Evolutionary conservation across 2,113 vertebrate species (phyloP), one percentile per base, ranked within the genome.

Genomic region (Spizaetus ornatus): DNA sequence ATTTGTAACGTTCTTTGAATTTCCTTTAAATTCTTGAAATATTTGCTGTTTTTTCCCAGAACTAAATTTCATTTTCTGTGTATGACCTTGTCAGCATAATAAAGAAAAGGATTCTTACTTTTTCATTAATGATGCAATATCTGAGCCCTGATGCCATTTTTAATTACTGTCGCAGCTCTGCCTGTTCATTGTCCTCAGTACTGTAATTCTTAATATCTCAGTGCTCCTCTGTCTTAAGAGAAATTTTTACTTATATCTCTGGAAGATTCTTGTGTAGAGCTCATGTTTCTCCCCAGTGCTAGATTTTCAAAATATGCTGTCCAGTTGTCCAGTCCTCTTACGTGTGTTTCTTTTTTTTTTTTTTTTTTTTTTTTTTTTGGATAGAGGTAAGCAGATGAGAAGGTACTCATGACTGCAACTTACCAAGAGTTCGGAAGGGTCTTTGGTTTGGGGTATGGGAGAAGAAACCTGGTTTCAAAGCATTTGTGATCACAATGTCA

Each of bases 381-480:
- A n/a, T 5, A 77, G 27, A 66, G 22, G 16, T 20, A 69, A 93
- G 42, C 20, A 58, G 34, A 52, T 36, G 67, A 85, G 52, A 93
- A 92, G 42, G 18, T 17, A 88, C 5, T 38, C 38, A 71, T 1
- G 16, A 36, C 65, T 85, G 47, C 42, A 84, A 98, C 98, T 99
- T 97, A 99, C 99, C 98, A 10, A 99, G 98, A 38, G 98, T 99
- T 95, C 98, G 97, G 94, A 99, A 99, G 67, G 99, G 98, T 95
- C 99, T 99, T 97, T 99, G 99, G 83, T 98, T 99, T 84, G 99
- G 99, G 23, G 98, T 98, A 87, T 99, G 97, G 17, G 99, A 99
- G 98, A 99, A 99, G 98, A 99, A 99, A 23, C 99, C 99, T 67
- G 99, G 99, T 97, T 99, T 99, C 95, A 99, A 95, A 82, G 99